Base-by-base conservation (phyloP, 1,140 invertebrate species). In the Calliphora vicina region DNA sequence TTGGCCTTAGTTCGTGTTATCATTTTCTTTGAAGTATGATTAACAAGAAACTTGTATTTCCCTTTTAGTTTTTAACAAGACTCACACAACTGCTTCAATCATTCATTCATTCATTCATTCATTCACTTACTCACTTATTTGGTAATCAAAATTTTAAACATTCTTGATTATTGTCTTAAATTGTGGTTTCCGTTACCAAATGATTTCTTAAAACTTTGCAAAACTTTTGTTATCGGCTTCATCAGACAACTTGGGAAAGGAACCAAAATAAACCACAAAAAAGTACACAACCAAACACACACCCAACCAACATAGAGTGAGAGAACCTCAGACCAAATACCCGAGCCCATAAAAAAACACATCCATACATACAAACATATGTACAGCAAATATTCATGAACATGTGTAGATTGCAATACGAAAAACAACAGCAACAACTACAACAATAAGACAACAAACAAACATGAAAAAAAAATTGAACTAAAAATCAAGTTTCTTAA, bases 111-210 rank as follows among this genome's bases (percentile, higher is more conserved):
- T 35, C 5, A 35, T 10, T 57, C 17, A n/a, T 57, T 57, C n/a
- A 15, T 6, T 15, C 15, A 57, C 50, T 5, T 13, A 57, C 35
- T 35, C 35, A 35, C 35, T 35, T 35, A 50, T 50, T 50, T 74
- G 29, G 72, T 74, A 74, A 45, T 78, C 35, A 78, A 78, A n/a
- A 78, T 25, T 78, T 78, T 43, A 43, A 78, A 78, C 74, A 78
- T 78, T 78, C 20, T 76, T 76, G 17, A 43, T 78, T 78, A 78
- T 78, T 78, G 74, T 43, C 74, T 78, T 78, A 78, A 78, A 78
- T 78, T 78, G 74, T 78, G 74, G 74, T 78, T 78, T 78, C 74
- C 74, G 74, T 20, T 78, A n/a, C 74, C 61, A 67, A 67, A 67
- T 67, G 61, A 20, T 67, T 67, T 23, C 61, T 23, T 67, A 57